Conservation (phyloP, 2,888 invertebrate genomes). For the Cenopis cana region DNA sequence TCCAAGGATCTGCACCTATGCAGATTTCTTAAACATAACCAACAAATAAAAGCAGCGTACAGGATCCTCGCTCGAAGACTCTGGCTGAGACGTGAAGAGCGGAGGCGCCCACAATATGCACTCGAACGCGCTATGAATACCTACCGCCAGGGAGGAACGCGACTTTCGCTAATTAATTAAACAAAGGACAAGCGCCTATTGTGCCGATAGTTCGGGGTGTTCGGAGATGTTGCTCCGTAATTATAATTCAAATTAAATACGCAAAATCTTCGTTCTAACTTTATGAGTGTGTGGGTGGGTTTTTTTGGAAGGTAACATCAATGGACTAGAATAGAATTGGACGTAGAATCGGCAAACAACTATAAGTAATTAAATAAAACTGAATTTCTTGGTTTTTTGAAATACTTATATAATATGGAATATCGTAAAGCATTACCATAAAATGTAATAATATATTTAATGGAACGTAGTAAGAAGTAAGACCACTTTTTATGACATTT, state of each 20-base stretch:
- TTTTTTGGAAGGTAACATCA: no score
- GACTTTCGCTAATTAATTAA: constrained; percentile 68
- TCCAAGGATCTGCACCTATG: background rate
- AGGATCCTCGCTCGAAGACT: constrained; percentile 68
- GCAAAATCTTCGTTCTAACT: background rate
- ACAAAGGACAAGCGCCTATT: constrained; percentile 48
- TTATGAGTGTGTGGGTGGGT: no score
- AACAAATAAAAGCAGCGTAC: constrained; percentile 43
- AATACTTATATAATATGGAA: no score
- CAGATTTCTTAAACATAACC: background rate
- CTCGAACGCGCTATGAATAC: constrained; percentile 79
- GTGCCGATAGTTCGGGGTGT: constrained; percentile 17
- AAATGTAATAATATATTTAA: background rate
- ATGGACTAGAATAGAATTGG: no score
- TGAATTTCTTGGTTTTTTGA: no score
- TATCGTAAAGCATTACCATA: background rate
- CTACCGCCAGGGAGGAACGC: constrained; percentile 69
- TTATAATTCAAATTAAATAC: background rate
- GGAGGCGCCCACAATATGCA: constrained; percentile 84
- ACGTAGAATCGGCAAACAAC: no score
- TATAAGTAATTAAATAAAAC: no score
- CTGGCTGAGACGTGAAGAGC: constrained; percentile 80
- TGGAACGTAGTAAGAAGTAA: background rate
- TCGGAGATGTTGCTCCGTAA: background rate
- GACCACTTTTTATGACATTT: background rate